A percentile compares a stretch with the other conserved stretches of the same genome.
Evolutionary conservation across 1,140 invertebrate species (phyloP).

Genomic region (Idris sp.): DNA sequence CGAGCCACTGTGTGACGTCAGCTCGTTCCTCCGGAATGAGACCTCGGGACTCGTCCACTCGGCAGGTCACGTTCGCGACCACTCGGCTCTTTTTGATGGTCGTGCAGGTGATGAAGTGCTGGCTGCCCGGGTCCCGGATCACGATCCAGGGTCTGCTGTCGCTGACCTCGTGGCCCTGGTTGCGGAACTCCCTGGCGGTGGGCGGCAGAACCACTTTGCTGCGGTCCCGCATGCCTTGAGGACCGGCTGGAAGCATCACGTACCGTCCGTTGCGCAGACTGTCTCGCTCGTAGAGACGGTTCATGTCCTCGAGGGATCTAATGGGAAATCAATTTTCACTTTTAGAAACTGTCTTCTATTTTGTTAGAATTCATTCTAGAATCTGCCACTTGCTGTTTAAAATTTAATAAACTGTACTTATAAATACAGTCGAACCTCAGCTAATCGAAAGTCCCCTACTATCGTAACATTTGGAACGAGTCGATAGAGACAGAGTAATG

Average conservation of each 20-base stretch:
- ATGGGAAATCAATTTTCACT: no score
- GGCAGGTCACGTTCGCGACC: constrained; percentile 88
- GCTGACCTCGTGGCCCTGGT: constrained; percentile 83
- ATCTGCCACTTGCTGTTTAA: no score
- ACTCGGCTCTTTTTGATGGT: constrained; percentile 86
- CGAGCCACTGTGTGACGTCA: constrained; percentile 85
- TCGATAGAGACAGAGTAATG: no score
- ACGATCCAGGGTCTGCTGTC: constrained; percentile 87
- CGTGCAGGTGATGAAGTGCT: constrained; percentile 87
- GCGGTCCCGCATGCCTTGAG: constrained; percentile 83
- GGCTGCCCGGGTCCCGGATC: constrained; percentile 84
- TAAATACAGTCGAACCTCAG: no score
- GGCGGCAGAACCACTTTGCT: constrained; percentile 83
- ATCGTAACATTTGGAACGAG: no score
- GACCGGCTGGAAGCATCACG: constrained; percentile 85
- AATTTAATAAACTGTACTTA: no score
- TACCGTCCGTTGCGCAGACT: constrained; percentile 81
- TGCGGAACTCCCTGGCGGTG: constrained; percentile 78
- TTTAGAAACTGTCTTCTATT: no score
- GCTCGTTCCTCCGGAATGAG: constrained; percentile 83
- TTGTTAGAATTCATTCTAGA: no score
- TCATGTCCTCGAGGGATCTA: constrained; percentile 83
- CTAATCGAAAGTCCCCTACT: no score
- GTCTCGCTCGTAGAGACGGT: constrained; percentile 84
- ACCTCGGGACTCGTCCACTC: constrained; percentile 83